A percentile compares a stretch with the other conserved stretches of the same genome.
Conservation (phyloP, 2,113 vertebrate genomes). For the Steatornis caripensis region DNA sequence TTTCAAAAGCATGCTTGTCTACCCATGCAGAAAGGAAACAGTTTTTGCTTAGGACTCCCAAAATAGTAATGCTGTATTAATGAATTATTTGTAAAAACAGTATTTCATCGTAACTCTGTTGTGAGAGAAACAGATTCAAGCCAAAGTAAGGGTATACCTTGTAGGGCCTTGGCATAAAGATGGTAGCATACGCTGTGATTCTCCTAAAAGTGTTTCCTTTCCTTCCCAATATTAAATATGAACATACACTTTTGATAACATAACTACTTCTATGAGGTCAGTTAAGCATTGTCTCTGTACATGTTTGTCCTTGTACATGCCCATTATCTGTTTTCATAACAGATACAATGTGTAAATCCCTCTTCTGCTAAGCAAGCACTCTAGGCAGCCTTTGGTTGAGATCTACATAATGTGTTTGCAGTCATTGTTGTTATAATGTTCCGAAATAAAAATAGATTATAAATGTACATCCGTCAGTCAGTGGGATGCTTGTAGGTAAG, state of each 20-base stretch:
- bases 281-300: not conserved
- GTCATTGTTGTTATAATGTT: not conserved
- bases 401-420: not conserved
- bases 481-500: not conserved
- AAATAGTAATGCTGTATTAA: conserved; percentile 27
- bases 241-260: not conserved
- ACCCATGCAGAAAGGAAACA: not conserved
- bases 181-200: not conserved
- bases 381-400: not conserved
- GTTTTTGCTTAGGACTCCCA: not conserved
- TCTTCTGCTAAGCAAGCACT: not conserved
- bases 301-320: not conserved
- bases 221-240: not conserved
- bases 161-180: not conserved
- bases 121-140: not conserved
- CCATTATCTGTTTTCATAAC: not conserved
- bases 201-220: not conserved
- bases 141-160: not conserved
- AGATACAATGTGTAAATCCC: not conserved
- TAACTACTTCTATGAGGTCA: not conserved
- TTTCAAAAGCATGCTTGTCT: not conserved
- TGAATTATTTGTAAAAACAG: conserved; percentile 4
- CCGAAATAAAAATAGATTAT: not conserved
- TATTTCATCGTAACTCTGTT: not conserved
- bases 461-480: not conserved